A percentile compares a stretch with the other conserved stretches of the same genome.
phyloP scores from a whole-genome alignment of 2,797 vertebrate genomes.

The Vespertilio murinus region DNA sequence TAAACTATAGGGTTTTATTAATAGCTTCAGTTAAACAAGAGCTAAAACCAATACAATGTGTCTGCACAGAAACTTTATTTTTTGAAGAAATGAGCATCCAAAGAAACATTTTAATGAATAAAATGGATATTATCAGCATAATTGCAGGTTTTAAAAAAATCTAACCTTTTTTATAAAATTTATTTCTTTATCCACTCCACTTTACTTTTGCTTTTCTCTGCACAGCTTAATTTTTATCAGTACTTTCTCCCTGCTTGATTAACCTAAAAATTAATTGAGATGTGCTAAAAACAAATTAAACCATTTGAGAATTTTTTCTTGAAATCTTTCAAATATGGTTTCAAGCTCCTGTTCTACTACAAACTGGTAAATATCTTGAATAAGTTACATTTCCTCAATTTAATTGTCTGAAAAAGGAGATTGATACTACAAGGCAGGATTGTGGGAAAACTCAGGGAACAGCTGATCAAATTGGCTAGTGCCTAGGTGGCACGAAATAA shows the following conservation, averaged over 20 bases:
- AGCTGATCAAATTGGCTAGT: not conserved
- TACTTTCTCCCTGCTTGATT: not conserved
- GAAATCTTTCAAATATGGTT: not conserved
- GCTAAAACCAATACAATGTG: not conserved
- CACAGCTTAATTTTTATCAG: not conserved
- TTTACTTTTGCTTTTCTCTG: not conserved
- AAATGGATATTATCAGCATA: not conserved
- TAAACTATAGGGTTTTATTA: not conserved
- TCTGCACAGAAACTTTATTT: not conserved
- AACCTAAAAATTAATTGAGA: not conserved
- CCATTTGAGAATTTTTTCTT: not conserved
- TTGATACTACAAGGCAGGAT: not conserved
- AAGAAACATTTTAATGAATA: slow-evolving; percentile 6
- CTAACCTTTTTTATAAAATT: not conserved
- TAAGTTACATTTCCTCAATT: not conserved
- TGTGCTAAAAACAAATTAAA: not conserved
- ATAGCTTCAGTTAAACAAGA: not conserved
- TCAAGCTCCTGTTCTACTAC: not conserved
- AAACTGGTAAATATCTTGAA: not conserved
- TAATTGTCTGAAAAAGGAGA: not conserved
- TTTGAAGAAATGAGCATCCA: not conserved
- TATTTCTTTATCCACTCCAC: not conserved
- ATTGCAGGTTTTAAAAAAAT: not conserved
- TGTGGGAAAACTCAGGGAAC: not conserved
- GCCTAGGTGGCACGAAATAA: not conserved